Base-by-base conservation (phyloP, 1,140 invertebrate genomes). In the Artemia franciscana region DNA sequence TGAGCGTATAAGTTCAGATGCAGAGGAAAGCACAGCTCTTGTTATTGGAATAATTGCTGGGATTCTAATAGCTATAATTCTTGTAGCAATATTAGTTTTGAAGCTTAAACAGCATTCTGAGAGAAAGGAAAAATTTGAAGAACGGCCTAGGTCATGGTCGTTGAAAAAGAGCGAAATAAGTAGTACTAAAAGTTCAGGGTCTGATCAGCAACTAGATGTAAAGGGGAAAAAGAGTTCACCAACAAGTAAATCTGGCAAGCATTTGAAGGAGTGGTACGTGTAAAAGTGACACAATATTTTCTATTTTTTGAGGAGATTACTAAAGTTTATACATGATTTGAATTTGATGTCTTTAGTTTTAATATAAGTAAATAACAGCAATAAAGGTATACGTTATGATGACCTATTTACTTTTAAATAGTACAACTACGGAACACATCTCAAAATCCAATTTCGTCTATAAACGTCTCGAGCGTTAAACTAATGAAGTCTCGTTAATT, bases 181-280 rank as follows among this genome's bases (percentile, higher is more conserved):
- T 66, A 67, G 61, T 65, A 63, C 71, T 28, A 66, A 70, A 56
- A 63, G 68, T 4, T 73, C 75, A 18, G 70, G 74, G 60, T 74
- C 77, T 39, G 75, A 78, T 63, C 72, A 75, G 63, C 75, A 61
- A 72, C 71, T 59, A 66, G 63, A 23, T 12, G 57, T 57, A 69
- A 71, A 61, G 73, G 76, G 70, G 64, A 65, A 65, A 67, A 69
- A 25, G 78, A 80, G 56, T 18, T 60, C 60, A 69, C 75, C 79
- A 65, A 56, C 73, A 67, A 84, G 84, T 72, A 85, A 85, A 72
- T 76, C 85, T 69, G 82, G 81, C 65, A 88, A 88, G 79, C 86
- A 90, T 72, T 84, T 91, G 66, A 91, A 91, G 79, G 88, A 91
- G 75, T 91, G 88, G 88, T 91, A 91, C 72, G 88, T 91, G 72